Evolutionary conservation across 1,140 invertebrate genomes (phyloP).

Genomic region (Laupala kohalensis): DNA sequence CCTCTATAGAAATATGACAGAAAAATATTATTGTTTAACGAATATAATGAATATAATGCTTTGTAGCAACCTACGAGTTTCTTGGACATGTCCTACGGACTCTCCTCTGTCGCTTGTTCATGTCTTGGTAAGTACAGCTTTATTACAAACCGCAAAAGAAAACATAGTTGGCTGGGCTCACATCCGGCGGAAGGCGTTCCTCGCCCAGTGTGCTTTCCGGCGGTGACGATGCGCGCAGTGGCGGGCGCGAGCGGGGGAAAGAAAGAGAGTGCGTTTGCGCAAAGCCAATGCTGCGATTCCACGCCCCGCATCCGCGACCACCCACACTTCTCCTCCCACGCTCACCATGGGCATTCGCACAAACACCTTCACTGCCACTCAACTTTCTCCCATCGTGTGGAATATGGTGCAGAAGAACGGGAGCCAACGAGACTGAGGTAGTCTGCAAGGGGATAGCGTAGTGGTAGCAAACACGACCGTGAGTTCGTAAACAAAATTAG

Average conservation of each 20-base stretch:
- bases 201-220: neutral
- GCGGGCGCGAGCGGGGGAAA: neutral
- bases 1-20: too few relatives aligned
- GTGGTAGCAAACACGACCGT: neutral
- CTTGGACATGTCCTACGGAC: too few relatives aligned
- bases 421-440: neutral
- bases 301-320: too few relatives aligned
- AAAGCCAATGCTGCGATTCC: neutral
- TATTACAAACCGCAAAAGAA: too few relatives aligned
- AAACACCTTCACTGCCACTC: neutral
- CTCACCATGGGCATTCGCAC: neutral
- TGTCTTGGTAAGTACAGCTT: too few relatives aligned
- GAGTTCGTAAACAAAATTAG: neutral
- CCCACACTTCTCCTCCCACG: too few relatives aligned
- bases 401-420: neutral
- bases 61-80: too few relatives aligned
- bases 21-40: too few relatives aligned
- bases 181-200: neutral
- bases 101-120: too few relatives aligned
- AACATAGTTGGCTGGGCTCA: neutral
- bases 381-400: neutral
- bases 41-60: too few relatives aligned
- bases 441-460: too few relatives aligned
- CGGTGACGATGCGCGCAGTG: neutral
- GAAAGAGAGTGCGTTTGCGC: neutral